A percentile compares a stretch with the other conserved stretches of the same genome.
Evolutionary conservation across 2,113 vertebrate genomes (phyloP).

Genomic region (Rallus limicola): DNA sequence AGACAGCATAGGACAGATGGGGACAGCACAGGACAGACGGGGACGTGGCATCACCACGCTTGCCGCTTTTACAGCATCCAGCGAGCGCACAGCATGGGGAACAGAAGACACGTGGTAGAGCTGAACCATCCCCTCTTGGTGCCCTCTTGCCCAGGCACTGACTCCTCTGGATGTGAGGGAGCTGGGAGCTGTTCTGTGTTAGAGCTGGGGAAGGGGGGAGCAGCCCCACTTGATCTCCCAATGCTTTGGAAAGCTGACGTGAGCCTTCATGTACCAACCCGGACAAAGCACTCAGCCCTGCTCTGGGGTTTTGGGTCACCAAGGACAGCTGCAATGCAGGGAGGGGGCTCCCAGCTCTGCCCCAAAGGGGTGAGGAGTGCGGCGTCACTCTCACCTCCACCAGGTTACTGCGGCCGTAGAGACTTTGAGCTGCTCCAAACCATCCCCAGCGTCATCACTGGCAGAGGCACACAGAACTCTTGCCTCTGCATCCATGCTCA

Average conservation of each 20-base stretch:
- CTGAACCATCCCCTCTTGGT: neutral
- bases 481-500: neutral
- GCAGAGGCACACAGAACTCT: neutral
- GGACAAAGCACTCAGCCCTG: neutral
- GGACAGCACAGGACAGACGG: no score
- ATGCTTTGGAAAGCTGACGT: neutral
- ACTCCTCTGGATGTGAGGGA: neutral
- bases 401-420: neutral
- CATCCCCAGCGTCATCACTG: neutral
- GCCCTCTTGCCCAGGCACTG: neutral
- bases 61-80: neutral
- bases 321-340: neutral
- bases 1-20: neutral
- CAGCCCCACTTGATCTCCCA: neutral
- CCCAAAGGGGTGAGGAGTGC: neutral
- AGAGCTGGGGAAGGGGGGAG: neutral
- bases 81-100: rapidly evolving
- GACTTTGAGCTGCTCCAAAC: neutral
- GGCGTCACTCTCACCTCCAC: neutral
- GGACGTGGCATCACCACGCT: rapidly evolving
- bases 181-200: neutral
- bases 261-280: neutral
- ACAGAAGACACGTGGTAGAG: rapidly evolving
- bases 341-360: neutral
- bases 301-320: neutral